Conservation (phyloP, 2,888 invertebrate genomes). For the Drosophila borborema region DNA sequence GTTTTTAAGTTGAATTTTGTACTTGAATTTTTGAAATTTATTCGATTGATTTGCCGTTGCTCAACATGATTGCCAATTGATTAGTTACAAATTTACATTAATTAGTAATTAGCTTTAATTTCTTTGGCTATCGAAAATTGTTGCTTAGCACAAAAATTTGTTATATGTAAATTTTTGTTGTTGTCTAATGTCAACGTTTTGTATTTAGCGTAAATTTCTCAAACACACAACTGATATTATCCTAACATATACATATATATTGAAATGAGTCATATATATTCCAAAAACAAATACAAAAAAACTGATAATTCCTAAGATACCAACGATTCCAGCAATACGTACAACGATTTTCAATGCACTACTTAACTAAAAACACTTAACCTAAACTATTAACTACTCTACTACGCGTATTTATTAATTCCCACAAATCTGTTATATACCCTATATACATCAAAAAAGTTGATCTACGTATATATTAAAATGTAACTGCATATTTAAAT, state of each 20-base stretch:
- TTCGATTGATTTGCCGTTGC: constrained; percentile 44
- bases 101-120: constrained; percentile 61
- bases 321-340: constrained; percentile 73
- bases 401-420: constrained; percentile 29
- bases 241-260: constrained; percentile 28
- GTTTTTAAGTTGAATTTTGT: constrained; percentile 51
- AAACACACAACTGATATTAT: constrained; percentile 44
- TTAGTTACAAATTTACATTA: constrained; percentile 29
- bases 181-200: constrained; percentile 32
- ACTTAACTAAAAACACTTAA: constrained; percentile 18
- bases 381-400: constrained; percentile 32
- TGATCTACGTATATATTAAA: constrained; percentile 1
- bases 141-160: constrained; percentile 41
- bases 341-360: constrained; percentile 65
- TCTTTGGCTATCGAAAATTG: constrained; percentile 45
- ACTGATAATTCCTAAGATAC: constrained; percentile 72
- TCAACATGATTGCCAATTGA: constrained; percentile 48
- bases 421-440: constrained; percentile 26
- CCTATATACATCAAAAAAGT: constrained; percentile 8
- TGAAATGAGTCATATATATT: constrained; percentile 36
- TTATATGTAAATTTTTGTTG: constrained; percentile 19
- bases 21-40: constrained; percentile 41
- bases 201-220: constrained; percentile 37
- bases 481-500: constrained; percentile 17
- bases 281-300: constrained; percentile 24